Base-by-base conservation (phyloP, 2,113 vertebrate genomes). In the Cygnus atratus region DNA sequence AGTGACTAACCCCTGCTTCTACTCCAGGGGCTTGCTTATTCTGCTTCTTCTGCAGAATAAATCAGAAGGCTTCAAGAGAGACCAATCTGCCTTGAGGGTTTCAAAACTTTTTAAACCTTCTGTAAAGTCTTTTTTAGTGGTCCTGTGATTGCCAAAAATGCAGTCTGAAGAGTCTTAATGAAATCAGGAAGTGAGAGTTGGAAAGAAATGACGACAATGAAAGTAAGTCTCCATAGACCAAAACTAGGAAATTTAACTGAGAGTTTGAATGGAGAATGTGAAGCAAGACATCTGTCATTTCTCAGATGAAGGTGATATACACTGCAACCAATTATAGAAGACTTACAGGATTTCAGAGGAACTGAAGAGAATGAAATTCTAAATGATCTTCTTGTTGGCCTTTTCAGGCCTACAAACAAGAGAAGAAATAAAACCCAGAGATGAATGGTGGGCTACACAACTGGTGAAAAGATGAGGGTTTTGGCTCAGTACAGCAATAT, bases 1-100 rank as follows among this genome's bases (percentile, higher is more conserved):
- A 70, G 65, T 84, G 67, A 82, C 57, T 95, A 96, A 87, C 71
- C 65, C 29, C 50, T 83, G 66, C 91, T 87, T 84, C 85, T 92
- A 54, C 93, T 94, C 90, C 67, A 77, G 87, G 78, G 84, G 57
- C 55, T 85, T 94, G 59, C 65, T 78, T 86, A 71, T 94, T 92
- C 87, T 91, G 88, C 78, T 93, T 26, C 84, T 84, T 87, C 77
- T 87, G 84, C 89, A 95, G 91, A 95, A 95, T 76, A 93, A 97
- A 96, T 93, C 87, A 95, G 66, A 91, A 67, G 68, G 44, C 84
- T 96, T 82, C 77, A 90, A 76, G 62, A 93, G 76, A 92, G 22
- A 91, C 14, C 44, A 73, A 81, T 84, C 70, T 94, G 76, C 95
- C 90, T 93, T 65, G 58, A 94, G 95, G 95, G 73, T 84, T 94